phyloP scores from a whole-genome alignment of 1,140 invertebrate species.

The Radopholus similis region DNA sequence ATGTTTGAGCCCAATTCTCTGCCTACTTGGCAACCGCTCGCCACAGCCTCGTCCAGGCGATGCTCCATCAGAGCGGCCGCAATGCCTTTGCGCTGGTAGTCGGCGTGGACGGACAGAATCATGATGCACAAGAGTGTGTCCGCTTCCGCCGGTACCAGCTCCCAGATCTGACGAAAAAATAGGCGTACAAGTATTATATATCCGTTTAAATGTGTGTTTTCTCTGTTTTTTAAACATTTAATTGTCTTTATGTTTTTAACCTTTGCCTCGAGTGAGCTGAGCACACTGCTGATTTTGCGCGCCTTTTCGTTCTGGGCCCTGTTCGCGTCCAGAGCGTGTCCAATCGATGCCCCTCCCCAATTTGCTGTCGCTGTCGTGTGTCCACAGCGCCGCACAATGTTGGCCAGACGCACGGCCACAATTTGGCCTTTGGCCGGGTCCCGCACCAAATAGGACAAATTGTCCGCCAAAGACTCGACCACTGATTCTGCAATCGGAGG shows the following conservation, averaged over 20 bases:
- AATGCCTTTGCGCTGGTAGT: constrained; percentile 30
- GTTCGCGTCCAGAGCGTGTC: not conserved
- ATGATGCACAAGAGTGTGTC: constrained; percentile 24
- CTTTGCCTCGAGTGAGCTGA: constrained; percentile 12
- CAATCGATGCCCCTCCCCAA: not conserved
- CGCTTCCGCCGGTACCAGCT: constrained; percentile 21
- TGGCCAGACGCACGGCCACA: constrained; percentile 30
- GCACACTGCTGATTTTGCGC: constrained; percentile 27
- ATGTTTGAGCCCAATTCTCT: too few species aligned
- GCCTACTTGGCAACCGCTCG: too few species aligned
- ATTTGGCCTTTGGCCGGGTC: constrained; percentile 19
- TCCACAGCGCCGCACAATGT: constrained; percentile 11
- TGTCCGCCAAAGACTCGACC: not conserved
- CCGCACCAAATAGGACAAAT: constrained; percentile 23
- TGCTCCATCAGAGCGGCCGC: constrained; percentile 27
- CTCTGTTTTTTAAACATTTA: not conserved
- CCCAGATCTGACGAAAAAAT: constrained; percentile 40
- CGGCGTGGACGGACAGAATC: constrained; percentile 28
- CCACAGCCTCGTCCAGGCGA: constrained; percentile 30
- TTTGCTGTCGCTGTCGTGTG: not conserved
- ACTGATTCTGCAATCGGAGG: constrained; percentile 27
- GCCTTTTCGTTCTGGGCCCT: not conserved
- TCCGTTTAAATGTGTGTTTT: too few species aligned
- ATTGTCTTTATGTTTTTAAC: constrained; percentile 3
- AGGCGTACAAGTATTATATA: too few species aligned